Evolutionary conservation across 2,797 vertebrate genomes (phyloP).

Genomic region (Distichodus sexfasciatus): DNA sequence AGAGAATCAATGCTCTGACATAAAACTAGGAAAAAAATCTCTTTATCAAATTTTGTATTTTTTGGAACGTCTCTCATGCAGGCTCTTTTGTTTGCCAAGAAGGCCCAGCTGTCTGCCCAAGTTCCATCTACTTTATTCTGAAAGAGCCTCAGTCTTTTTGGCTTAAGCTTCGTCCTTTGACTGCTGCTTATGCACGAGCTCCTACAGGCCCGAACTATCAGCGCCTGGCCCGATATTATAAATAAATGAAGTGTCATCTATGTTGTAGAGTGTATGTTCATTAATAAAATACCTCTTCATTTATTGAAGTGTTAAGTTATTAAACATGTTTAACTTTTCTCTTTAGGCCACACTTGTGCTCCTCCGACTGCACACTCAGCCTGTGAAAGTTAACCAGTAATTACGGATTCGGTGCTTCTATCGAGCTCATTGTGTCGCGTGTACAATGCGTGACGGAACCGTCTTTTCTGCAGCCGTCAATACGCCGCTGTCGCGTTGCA

Average conservation of each 20-base stretch:
- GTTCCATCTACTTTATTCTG: no score
- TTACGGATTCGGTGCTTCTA: neutral
- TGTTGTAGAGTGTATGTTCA: neutral
- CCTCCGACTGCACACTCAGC: neutral
- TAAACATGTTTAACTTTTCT: neutral
- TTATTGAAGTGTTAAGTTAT: neutral
- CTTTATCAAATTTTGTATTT: no score
- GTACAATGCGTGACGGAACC: neutral
- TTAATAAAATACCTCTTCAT: no score
- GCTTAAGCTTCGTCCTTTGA: no score
- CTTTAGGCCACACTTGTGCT: neutral
- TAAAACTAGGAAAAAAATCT: neutral
- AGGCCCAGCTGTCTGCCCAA: no score
- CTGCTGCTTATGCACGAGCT: no score
- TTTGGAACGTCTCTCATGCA: no score
- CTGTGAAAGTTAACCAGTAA: slow-evolving; percentile 7
- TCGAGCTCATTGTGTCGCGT: neutral
- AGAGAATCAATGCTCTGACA: neutral
- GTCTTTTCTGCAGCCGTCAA: slow-evolving; percentile 12
- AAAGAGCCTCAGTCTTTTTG: no score
- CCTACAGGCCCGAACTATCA: no score
- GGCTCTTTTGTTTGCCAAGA: no score
- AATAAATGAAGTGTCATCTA: no score
- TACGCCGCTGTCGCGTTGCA: neutral
- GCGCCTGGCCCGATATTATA: neutral